phyloP scores from a whole-genome alignment of 2,888 invertebrate genomes.

The Tipula confusa region DNA sequence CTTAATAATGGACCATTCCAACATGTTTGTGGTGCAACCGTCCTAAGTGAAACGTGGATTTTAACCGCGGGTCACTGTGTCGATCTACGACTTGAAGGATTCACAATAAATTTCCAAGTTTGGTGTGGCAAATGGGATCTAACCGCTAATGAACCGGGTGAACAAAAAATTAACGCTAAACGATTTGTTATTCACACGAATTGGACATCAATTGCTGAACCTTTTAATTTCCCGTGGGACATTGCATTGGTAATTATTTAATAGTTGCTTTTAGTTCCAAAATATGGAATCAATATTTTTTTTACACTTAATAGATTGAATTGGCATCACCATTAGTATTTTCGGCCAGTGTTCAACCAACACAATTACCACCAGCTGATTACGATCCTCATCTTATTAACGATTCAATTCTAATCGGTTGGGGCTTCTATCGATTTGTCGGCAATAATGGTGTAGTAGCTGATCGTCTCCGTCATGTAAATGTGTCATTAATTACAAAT shows the following conservation, averaged over 20 bases:
- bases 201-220: neutral
- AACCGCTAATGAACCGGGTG: neutral
- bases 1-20: neutral
- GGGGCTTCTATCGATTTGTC: neutral
- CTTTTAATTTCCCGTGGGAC: neutral
- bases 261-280: no score
- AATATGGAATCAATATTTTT: neutral
- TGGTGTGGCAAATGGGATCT: conserved; percentile 20
- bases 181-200: neutral
- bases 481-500: neutral
- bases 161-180: neutral
- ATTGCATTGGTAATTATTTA: conserved; percentile 28
- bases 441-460: neutral
- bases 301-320: neutral
- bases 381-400: neutral
- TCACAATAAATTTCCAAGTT: neutral
- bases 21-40: neutral
- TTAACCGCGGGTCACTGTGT: conserved; percentile 3
- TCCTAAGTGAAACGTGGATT: neutral
- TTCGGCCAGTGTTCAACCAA: neutral
- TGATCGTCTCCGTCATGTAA: neutral
- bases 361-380: neutral
- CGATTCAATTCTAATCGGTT: neutral
- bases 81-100: neutral
- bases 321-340: neutral